Base-by-base conservation (phyloP, 35 echinoderm and acorn worm species). In the Stichopus chloronotus region DNA sequence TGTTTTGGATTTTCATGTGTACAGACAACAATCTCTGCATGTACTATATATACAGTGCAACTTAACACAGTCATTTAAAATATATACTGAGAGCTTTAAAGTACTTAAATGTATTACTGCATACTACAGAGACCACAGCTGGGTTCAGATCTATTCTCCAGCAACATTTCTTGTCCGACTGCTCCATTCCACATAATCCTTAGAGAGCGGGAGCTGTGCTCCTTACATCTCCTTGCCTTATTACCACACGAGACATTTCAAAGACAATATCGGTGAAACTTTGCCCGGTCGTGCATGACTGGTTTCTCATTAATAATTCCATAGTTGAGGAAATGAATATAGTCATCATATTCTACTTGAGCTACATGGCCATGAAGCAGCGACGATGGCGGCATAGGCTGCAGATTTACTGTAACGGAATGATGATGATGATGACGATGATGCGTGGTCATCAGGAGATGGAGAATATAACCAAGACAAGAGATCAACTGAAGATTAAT, bases 311-410 rank as follows among this genome's bases (percentile, higher is more conserved):
- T 91, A 71, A 91, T 78, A 57, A 91, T 91, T 91, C 72, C 71
- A 91, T 91, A 53, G 63, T 21, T 20, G 53, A 54, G 90, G 90
- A 91, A 79, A 91, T 91, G 90, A 91, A 91, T 91, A 91, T 91
- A 91, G 90, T 91, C 90, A 91, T 91, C 90, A 91, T 91, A 59
- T 71, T 85, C 54, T 55, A 58, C 55, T 85, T 25, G 52, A 78
- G 76, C 76, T 78, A 21, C 76, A 78, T 17, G 23, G 21, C 23
- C 17, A 25, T 78, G 76, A 43, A 43, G 30, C 30, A 43, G 30
- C 30, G 30, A 43, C 30, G 30, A 43, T 74, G 17, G 22, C 69
- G 13, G 69, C 17, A n/a, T 53, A 58, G 54, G 52, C 82, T 85
- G 82, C 82, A 85, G 82, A 85, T 85, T 85, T 55, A 85, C 82